These are phyloP conservation scores for Lamprologus ornatipinnis DNA, from an alignment of 2,113 vertebrate species.

Conservation along the genomic window DNA sequence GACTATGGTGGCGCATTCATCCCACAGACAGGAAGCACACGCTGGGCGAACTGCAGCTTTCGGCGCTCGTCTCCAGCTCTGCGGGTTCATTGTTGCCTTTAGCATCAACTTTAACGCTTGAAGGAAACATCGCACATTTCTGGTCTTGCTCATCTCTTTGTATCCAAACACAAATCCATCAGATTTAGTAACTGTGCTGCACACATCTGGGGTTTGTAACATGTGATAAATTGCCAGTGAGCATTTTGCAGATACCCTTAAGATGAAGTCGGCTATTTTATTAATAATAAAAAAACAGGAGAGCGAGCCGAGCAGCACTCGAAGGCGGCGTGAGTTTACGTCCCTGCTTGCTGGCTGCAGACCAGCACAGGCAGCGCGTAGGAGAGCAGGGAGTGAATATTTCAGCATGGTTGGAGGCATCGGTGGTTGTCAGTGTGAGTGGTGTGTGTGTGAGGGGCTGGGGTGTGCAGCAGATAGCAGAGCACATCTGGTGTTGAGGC, in stretches of 20 bases:
- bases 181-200: neutral
- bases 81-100: neutral
- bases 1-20: neutral
- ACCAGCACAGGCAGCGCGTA: neutral
- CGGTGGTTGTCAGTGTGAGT: slow-evolving; percentile 42
- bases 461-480: neutral
- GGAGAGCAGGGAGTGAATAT: slow-evolving; percentile 51
- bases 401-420: slow-evolving; percentile 63
- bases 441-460: neutral
- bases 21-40: neutral
- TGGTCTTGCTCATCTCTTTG: neutral
- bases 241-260: neutral
- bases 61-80: neutral
- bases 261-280: neutral
- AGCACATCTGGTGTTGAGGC: slow-evolving; percentile 79
- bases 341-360: neutral
- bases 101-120: neutral
- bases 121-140: neutral
- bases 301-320: neutral
- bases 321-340: neutral
- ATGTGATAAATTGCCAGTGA: neutral
- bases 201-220: neutral
- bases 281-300: neutral
- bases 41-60: neutral
- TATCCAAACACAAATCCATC: neutral